Conservation (phyloP, 1,140 invertebrate species). For the Trachymyrmex cornetzi region DNA sequence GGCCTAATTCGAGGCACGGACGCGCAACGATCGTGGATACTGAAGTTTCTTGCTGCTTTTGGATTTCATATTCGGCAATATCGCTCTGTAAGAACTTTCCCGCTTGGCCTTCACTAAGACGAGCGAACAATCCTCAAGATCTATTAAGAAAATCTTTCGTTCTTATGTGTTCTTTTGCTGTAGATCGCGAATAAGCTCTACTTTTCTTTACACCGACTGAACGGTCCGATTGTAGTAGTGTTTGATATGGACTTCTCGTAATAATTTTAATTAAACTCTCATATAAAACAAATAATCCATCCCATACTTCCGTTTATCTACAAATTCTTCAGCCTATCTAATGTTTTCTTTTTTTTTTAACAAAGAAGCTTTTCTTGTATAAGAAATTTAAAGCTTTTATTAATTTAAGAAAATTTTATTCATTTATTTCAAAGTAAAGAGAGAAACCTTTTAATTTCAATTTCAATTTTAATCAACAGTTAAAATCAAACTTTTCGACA, state of each 20-base stretch:
- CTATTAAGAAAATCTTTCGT: conserved; percentile 21
- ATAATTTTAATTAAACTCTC: conserved; percentile 35
- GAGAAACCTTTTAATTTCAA: neutral
- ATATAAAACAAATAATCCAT: neutral
- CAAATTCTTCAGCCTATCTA: neutral
- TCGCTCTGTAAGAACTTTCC: conserved; percentile 25
- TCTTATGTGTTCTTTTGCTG: neutral
- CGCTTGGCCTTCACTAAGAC: conserved; percentile 15
- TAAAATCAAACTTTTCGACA: neutral
- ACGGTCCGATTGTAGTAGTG: neutral
- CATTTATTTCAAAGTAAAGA: neutral
- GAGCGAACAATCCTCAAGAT: neutral
- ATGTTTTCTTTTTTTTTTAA: neutral
- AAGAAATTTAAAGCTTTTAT: conserved; percentile 3
- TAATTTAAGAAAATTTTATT: neutral
- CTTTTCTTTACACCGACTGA: neutral
- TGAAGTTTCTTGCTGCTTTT: conserved; percentile 52
- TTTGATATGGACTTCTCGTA: neutral
- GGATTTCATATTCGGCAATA: conserved; percentile 54
- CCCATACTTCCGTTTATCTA: neutral
- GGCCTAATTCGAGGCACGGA: conserved; percentile 55
- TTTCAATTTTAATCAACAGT: neutral
- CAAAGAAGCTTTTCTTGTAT: neutral
- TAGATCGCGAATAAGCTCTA: neutral
- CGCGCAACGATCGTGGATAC: conserved; percentile 35